phyloP scores from a whole-genome alignment of 2,113 vertebrate species.

The Zosterops japonicus region DNA sequence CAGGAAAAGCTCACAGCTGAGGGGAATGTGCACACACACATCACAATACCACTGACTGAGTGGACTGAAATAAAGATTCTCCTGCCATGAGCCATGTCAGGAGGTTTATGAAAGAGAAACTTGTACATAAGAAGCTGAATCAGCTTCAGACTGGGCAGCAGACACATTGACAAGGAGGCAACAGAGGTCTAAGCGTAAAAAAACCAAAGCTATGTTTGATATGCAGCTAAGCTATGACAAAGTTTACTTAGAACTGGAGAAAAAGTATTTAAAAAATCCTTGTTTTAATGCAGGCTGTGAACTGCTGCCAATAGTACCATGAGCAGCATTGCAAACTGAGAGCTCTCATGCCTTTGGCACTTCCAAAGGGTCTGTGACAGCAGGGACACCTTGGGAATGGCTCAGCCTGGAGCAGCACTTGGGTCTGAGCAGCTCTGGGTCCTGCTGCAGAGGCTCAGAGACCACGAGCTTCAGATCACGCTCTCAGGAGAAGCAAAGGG shows the following conservation, averaged over 20 bases:
- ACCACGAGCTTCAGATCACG: rapidly evolving
- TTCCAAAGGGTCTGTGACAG: neutral
- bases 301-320: neutral
- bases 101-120: neutral
- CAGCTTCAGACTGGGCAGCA: neutral
- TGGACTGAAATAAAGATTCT: neutral
- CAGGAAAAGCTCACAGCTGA: neutral
- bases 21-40: neutral
- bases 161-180: neutral
- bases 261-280: neutral
- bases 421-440: neutral
- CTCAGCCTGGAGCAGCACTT: neutral
- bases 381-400: neutral
- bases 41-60: neutral
- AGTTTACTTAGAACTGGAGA: neutral
- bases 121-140: neutral
- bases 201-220: neutral
- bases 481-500: neutral
- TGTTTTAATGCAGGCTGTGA: neutral
- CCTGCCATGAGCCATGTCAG: neutral
- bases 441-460: neutral
- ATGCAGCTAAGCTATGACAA: neutral
- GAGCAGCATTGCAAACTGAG: rapidly evolving
- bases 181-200: neutral
- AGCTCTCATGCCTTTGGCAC: neutral